These are phyloP conservation scores for Ischnura elegans DNA, from an alignment of 2,888 invertebrate genomes.

Conservation along the genomic window DNA sequence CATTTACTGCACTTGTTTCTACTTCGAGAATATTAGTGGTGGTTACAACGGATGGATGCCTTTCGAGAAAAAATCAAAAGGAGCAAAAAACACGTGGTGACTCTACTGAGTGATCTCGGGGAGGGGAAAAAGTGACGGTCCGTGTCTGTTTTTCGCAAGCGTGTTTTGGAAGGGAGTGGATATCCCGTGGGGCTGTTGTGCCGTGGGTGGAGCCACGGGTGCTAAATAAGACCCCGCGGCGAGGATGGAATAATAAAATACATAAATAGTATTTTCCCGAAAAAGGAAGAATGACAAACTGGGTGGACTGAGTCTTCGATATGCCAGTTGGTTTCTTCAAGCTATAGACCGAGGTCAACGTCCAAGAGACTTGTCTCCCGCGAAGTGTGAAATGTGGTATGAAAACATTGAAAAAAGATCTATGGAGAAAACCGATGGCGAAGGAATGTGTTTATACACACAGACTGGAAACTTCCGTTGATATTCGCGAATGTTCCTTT, in stretches of 20 bases:
- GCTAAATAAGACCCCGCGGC: background rate
- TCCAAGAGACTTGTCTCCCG: background rate
- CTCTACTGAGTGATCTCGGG: background rate
- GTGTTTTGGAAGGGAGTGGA: background rate
- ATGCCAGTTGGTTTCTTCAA: background rate
- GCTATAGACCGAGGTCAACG: background rate
- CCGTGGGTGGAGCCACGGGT: slow-evolving; percentile 41
- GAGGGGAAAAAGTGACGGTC: background rate
- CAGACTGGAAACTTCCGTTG: no score
- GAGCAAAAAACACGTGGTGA: no score
- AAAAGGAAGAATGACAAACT: background rate
- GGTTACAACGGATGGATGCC: no score
- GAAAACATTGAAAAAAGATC: no score
- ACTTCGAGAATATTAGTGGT: no score
- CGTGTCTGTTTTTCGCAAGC: background rate
- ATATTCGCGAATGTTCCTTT: no score
- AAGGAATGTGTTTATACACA: no score
- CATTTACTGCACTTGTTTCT: no score
- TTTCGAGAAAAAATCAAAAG: no score
- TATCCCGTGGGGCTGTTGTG: background rate
- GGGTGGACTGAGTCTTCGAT: no score
- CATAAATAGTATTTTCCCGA: background rate
- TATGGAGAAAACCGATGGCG: no score
- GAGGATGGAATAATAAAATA: background rate
- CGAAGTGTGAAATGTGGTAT: background rate